Evolutionary conservation across 2,888 invertebrate genomes (phyloP), one percentile per base, ranked within the genome.

Genomic region (Agrochola lychnidis): DNA sequence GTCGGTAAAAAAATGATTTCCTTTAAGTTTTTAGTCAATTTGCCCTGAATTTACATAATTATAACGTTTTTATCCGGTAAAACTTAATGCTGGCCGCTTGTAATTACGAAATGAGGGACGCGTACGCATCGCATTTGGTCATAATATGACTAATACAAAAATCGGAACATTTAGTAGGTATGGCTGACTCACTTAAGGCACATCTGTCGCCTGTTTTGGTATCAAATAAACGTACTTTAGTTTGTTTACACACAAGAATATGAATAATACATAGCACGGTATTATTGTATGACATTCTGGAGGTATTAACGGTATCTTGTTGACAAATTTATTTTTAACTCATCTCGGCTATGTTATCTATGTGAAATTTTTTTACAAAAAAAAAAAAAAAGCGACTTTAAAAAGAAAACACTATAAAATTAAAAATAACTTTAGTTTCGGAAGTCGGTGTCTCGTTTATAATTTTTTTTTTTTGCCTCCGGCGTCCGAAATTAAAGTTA

Each of bases 301-400:
- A 68, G 4, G 36, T 53, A 36, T 45, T 69, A 76, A 78, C 76
- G 76, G 79, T 62, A 40, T 70, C 16, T 68, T 78, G 42, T 61
- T 78, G 51, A 36, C 51, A 9, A 19, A 64, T n/a, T n/a, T 42
- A 30, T 76, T 57, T 63, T 56, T 48, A 48, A 40, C 10, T 42
- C 6, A 53, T 19, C 25, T 16, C 14, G 0, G 19, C 3, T 51
- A 2, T n/a, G 40, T 22, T 56, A n/a, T n/a, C n/a, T n/a, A 19
- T 4, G 42, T 42, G 9, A 16, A 36, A 36, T 0, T 4, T 36
- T 36, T 36, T 36, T 4, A 3, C 3, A 36, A 36, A 36, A 36
- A 36, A 36, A 36, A 36, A 36, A 4, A 36, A 36, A 2, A 36
- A 36, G 2, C 36, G 36, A 4, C 36, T 36, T 36, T 36, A 36